Base-by-base conservation (phyloP, 2,888 invertebrate genomes). In the Diogma glabrata region DNA sequence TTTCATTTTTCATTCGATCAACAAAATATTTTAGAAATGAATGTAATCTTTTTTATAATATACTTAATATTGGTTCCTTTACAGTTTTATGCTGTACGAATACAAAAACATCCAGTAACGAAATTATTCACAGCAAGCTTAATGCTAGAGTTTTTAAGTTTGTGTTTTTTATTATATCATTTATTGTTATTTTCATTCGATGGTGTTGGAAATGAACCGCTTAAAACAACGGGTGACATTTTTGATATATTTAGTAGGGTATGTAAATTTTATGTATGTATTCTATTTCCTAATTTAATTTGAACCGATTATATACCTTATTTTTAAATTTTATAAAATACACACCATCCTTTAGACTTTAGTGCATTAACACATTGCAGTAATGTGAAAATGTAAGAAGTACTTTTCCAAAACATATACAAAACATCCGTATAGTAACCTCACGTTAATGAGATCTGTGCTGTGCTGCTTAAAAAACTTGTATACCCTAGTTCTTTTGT, bases 1-100 rank as follows among this genome's bases (percentile, higher is more conserved):
- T 94, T 92, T 72, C 94, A 97, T 67, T 96, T 96, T 68, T 95
- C 95, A 1, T 96, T 94, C 72, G 96, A 97, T 65, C 79, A 87
- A 64, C 93, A 93, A 70, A 90, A 94, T 67, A 87, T 93, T 8
- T 75, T 92, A 52, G 93, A 94, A 70, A 76, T 95, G 59, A 93
- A 94, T 72, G 73, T 93, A 55, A 74, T 90, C 45, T 93, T 93
- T 66, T 84, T 92, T 73, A 66, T 88, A 52, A 86, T 86, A 61
- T 94, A 94, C 67, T 78, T 88, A 60, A 80, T 90, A 51, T 72
- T 95, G 50, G 77, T 93, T 56, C 90, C 92, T 22, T 77, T 95
- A 58, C 95, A 95, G 72, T 77, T 92, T 53, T 93, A 93, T 71
- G 94, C 93, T 26, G 88, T 88, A 53, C 75, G 85, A 58, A 80